phyloP scores from a whole-genome alignment of 1,140 invertebrate genomes.

The Zaprionus taronus region DNA sequence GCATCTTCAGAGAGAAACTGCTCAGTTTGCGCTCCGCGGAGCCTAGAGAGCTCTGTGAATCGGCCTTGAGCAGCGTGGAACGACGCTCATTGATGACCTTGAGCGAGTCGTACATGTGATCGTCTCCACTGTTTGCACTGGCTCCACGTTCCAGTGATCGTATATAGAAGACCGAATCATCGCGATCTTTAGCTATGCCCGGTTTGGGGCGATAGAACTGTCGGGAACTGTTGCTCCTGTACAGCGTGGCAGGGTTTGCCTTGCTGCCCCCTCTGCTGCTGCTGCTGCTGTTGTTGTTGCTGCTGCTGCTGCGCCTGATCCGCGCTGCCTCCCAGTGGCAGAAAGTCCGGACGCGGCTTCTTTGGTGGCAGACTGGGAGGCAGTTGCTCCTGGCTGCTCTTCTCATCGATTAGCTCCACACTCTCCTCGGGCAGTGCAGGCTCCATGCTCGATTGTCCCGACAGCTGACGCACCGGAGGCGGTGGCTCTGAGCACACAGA shows the following conservation, averaged over 20 bases:
- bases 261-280: slow-evolving; percentile 16
- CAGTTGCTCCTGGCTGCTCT: slow-evolving; percentile 48
- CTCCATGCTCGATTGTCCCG: slow-evolving; percentile 83
- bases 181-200: slow-evolving; percentile 60
- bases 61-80: slow-evolving; percentile 71
- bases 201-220: slow-evolving; percentile 79
- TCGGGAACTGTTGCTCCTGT: slow-evolving; percentile 76
- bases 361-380: slow-evolving; percentile 61
- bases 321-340: slow-evolving; percentile 58
- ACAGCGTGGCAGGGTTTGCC: slow-evolving; percentile 43
- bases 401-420: slow-evolving; percentile 59
- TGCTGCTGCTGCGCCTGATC: slow-evolving; percentile 29
- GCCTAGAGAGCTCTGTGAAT: slow-evolving; percentile 74
- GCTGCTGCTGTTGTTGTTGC: slow-evolving; percentile 26
- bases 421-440: slow-evolving; percentile 79
- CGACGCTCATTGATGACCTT: slow-evolving; percentile 79
- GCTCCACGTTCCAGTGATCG: slow-evolving; percentile 61
- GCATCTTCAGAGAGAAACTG: slow-evolving; percentile 74
- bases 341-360: slow-evolving; percentile 72
- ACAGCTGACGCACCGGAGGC: slow-evolving; percentile 75
- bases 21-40: slow-evolving; percentile 72
- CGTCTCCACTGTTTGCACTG: slow-evolving; percentile 40
- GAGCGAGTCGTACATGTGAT: slow-evolving; percentile 81
- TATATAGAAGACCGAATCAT: slow-evolving; percentile 80
- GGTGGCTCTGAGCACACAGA: slow-evolving; percentile 83